phyloP scores from a whole-genome alignment of 53 echinoderm and acorn worm species.

The Echinarachnius parma region DNA sequence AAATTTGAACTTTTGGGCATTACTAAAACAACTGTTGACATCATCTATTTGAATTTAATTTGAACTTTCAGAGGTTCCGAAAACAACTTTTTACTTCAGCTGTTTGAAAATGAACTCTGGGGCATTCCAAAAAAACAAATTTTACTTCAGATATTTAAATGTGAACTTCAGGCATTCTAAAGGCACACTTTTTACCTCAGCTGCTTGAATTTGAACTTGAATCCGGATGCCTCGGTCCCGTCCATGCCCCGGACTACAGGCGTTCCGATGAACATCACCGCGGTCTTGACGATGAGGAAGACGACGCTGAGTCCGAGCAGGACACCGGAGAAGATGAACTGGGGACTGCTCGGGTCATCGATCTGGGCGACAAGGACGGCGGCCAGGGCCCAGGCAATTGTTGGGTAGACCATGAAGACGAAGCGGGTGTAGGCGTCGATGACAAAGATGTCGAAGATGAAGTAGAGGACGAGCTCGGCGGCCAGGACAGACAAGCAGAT shows the following conservation, averaged over 20 bases:
- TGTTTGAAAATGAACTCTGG: too few species aligned
- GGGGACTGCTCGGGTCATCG: constrained; percentile 13
- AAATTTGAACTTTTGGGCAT: too few species aligned
- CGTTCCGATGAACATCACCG: constrained; percentile 28
- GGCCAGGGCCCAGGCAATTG: constrained; percentile 40
- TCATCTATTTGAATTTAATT: too few species aligned
- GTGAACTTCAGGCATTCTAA: too few species aligned
- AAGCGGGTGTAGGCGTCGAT: constrained; percentile 56
- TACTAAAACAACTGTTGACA: too few species aligned
- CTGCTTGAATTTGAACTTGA: too few species aligned
- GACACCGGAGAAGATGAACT: constrained; percentile 52
- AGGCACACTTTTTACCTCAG: too few species aligned
- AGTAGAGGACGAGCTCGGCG: constrained; percentile 50
- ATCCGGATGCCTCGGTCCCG: too few species aligned
- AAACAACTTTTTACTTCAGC: too few species aligned
- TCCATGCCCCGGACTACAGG: constrained; percentile 18
- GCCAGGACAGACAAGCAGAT: constrained; percentile 45
- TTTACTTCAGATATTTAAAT: too few species aligned
- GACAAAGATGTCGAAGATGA: constrained; percentile 49
- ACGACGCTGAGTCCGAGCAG: constrained; percentile 52
- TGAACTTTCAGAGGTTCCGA: too few species aligned
- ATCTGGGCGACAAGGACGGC: constrained; percentile 43
- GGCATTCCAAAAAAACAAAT: too few species aligned
- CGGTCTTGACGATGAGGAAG: constrained; percentile 58
- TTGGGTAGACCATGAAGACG: constrained; percentile 58